These are phyloP conservation scores for Sarcophaga peregrina DNA, from an alignment of 1,140 invertebrate genomes.

Conservation along the genomic window DNA sequence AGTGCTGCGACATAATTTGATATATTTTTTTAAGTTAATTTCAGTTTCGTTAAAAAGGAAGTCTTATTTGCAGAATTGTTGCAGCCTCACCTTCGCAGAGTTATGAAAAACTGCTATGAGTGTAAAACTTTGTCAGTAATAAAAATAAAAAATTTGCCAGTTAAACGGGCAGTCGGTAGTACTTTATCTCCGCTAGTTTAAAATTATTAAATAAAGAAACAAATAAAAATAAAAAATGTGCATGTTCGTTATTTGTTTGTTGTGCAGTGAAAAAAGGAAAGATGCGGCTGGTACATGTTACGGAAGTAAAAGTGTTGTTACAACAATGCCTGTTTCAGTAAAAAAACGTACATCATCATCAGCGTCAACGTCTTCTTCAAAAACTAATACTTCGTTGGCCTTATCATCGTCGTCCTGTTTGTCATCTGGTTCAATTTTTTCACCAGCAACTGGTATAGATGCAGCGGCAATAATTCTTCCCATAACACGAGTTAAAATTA, in stretches of 20 bases:
- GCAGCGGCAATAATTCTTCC: not conserved
- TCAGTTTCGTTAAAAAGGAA: too few species aligned
- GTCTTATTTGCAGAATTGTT: not conserved
- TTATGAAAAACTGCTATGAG: too few species aligned
- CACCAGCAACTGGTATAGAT: slow-evolving; percentile 30
- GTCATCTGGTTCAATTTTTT: slow-evolving; percentile 20
- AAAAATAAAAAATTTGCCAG: too few species aligned
- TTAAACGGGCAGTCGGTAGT: too few species aligned
- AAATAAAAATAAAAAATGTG: slow-evolving; percentile 43
- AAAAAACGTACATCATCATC: slow-evolving; percentile 46
- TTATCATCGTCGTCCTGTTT: slow-evolving; percentile 41
- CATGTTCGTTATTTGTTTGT: slow-evolving; percentile 48
- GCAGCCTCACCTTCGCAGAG: not conserved
- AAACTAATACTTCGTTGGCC: slow-evolving; percentile 39
- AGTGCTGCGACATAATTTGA: too few species aligned
- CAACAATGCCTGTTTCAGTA: slow-evolving; percentile 37
- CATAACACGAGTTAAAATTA: slow-evolving; percentile 12
- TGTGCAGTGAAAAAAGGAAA: slow-evolving; percentile 48
- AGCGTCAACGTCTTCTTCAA: slow-evolving; percentile 40
- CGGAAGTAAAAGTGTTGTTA: slow-evolving; percentile 40
- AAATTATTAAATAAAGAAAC: too few species aligned
- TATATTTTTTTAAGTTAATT: too few species aligned
- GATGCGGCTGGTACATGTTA: slow-evolving; percentile 35
- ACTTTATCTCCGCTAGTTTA: too few species aligned
- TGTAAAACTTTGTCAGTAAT: too few species aligned